Evolutionary conservation across 1,140 invertebrate genomes (phyloP), one percentile per base, ranked within the genome.

Genomic region (Platyscapa corneri): DNA sequence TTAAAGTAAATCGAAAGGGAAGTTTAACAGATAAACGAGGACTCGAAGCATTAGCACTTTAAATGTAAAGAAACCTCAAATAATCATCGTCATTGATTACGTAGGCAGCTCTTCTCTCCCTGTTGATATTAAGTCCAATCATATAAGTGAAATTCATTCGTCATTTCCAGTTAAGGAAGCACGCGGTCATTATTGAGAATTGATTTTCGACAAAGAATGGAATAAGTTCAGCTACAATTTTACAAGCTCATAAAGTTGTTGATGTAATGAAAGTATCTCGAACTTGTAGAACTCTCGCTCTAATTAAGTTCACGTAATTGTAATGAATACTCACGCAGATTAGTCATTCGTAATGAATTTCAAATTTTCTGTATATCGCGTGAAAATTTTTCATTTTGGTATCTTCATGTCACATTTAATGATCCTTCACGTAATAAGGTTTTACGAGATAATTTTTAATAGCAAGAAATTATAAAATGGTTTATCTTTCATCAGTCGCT

Each of bases 371-470:
- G 39, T 75, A 56, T 27, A 27, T 60, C 56, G 34, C 42, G 80
- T 12, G 23, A 34, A 74, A 39, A 74, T 60, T 75, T 74, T 82
- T 60, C 32, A 82, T 82, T 34, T 82, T 72, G 30, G 39, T 8
- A 23, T 70, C 34, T 23, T 70, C 34, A 8, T 39, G 67, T 70
- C 32, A 5, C 67, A 30, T 18, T 80, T 78, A 60, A 67, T 80
- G n/a, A 37, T 6, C 39, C 20, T 74, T n/a, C 64, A n/a, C 70
- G 18, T 23, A 82, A 49, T 70, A 46, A 65, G 0, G 27, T 53
- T 72, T 82, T 75, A 72, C 20, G 65, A 74, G 81, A 70, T 82
- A 75, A 82, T 82, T 82, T 56, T 74, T 60, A 74, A 75, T 65
- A 53, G 3, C 49, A 18, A 67, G 5, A 60, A 37, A 74, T 74